Evolutionary conservation across 64 coral and sea anemone genomes (phyloP).

Genomic region (Catalaphyllia jardinei): DNA sequence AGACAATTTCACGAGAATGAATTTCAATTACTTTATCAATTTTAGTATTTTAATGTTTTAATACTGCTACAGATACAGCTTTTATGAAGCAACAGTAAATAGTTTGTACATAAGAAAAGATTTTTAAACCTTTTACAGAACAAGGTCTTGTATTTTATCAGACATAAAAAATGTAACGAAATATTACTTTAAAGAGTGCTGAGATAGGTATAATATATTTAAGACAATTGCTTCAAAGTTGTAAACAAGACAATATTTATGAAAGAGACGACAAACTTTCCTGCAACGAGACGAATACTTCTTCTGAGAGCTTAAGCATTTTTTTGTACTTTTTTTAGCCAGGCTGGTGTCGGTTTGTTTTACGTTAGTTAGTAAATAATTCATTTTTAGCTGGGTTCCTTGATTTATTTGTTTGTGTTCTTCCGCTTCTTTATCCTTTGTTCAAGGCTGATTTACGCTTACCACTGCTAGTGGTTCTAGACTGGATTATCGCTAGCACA

Average conservation of each 20-base stretch:
- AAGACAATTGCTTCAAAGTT: background rate
- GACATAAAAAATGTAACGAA: background rate
- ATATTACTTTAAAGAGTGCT: background rate
- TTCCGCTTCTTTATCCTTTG: too few relatives aligned
- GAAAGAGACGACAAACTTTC: too few relatives aligned
- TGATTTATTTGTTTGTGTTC: too few relatives aligned
- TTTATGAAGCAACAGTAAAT: background rate
- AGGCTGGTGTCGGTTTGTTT: too few relatives aligned
- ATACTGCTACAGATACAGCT: background rate
- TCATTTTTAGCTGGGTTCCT: too few relatives aligned
- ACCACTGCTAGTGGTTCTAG: too few relatives aligned
- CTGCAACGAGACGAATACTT: too few relatives aligned
- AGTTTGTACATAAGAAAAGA: background rate
- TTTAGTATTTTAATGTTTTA: background rate
- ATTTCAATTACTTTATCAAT: background rate
- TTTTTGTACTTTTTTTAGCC: background rate
- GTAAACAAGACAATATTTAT: background rate
- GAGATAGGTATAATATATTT: conserved; percentile 26
- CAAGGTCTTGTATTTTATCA: background rate
- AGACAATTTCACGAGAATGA: background rate
- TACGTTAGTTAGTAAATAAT: too few relatives aligned
- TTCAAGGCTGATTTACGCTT: too few relatives aligned
- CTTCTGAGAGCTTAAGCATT: background rate
- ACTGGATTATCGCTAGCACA: too few relatives aligned
- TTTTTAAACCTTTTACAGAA: conserved; percentile 14